Evolutionary conservation across 35 echinoderm and acorn worm genomes (phyloP).

Genomic region (Apostichopus californicus): DNA sequence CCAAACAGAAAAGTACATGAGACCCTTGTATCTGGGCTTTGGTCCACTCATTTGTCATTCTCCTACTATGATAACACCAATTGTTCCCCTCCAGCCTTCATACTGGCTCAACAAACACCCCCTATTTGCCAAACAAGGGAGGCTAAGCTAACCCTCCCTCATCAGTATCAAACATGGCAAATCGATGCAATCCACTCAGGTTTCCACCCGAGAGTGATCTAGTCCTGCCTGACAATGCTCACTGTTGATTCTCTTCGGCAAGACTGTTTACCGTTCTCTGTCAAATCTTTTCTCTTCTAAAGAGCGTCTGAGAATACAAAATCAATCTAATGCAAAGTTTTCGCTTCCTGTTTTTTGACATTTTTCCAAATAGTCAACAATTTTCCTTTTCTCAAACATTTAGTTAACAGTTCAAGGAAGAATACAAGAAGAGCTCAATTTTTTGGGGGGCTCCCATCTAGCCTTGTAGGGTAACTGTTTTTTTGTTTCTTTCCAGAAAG

Average conservation of each 20-base stretch:
- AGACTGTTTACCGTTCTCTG: constrained; percentile 1
- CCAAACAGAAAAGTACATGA: constrained; percentile 36
- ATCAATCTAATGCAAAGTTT: constrained; percentile 7
- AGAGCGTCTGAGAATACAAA: not conserved
- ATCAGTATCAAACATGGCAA: not conserved
- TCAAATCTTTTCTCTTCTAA: not conserved
- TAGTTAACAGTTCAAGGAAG: no score
- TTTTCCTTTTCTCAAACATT: not conserved
- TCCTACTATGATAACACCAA: constrained; percentile 18
- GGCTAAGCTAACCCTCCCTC: constrained; percentile 9
- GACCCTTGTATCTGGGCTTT: not conserved
- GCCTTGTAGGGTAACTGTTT: no score
- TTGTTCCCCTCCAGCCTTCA: constrained; percentile 20
- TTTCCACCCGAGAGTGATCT: not conserved
- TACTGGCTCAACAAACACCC: constrained; percentile 14
- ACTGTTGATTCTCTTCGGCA: not conserved
- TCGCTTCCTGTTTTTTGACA: constrained; percentile 23
- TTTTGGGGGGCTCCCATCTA: no score
- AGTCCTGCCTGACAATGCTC: not conserved
- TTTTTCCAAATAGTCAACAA: not conserved
- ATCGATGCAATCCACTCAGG: constrained; percentile 22
- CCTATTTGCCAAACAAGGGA: constrained; percentile 38
- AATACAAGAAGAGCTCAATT: no score
- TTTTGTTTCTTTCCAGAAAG: no score
- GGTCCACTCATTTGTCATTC: not conserved